A percentile compares a stretch with the other conserved stretches of the same genome.
These are phyloP conservation scores for Phallusia fumigata DNA, from an alignment of 23 tunicate species.

Conservation along the genomic window DNA sequence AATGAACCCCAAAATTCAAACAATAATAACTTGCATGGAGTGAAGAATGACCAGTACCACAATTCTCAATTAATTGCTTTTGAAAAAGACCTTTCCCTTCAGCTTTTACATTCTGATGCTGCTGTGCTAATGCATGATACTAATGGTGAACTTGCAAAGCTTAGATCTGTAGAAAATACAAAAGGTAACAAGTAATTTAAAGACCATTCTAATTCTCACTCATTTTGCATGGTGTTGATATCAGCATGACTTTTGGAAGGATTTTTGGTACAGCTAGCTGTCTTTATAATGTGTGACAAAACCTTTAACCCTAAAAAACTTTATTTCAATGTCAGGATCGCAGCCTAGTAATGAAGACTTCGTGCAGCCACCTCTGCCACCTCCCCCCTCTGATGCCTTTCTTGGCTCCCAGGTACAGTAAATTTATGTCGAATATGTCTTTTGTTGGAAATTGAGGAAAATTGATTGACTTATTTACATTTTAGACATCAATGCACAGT, in stretches of 20 bases:
- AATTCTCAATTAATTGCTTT: too few species aligned
- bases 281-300: too few species aligned
- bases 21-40: background rate
- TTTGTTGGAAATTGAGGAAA: background rate
- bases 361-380: conserved; percentile 73
- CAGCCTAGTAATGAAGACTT: conserved; percentile 62
- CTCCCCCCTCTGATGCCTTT: conserved; percentile 65
- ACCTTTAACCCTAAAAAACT: too few species aligned
- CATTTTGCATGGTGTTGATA: too few species aligned
- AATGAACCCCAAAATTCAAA: background rate
- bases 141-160: background rate
- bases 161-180: background rate
- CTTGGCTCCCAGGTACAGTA: conserved; percentile 28
- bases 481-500: background rate
- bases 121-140: conserved; percentile 1
- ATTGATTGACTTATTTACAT: background rate
- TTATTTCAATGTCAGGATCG: background rate
- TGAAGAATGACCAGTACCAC: background rate
- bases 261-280: too few species aligned
- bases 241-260: too few species aligned
- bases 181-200: background rate
- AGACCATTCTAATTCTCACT: too few species aligned
- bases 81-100: too few species aligned
- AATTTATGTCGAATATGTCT: background rate
- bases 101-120: background rate